phyloP scores from a whole-genome alignment of 2,797 vertebrate species.

The Crotalus adamanteus region DNA sequence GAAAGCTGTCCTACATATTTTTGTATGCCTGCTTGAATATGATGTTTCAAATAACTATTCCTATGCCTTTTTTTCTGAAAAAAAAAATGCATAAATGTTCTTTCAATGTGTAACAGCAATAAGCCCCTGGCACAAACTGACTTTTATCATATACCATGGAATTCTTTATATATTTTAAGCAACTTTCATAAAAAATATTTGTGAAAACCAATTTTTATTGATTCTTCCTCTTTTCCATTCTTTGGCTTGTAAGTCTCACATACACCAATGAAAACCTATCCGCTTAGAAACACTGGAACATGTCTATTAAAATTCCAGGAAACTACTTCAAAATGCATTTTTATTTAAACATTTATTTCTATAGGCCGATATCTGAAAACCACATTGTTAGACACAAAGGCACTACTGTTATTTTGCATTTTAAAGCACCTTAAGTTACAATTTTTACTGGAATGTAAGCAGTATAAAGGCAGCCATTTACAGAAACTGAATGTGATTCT shows the following conservation, averaged over 20 bases:
- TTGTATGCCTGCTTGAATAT: not conserved
- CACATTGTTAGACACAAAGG: not conserved
- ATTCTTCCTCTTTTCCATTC: not conserved
- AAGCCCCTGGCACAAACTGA: not conserved
- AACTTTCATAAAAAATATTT: not conserved
- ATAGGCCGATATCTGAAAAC: not conserved
- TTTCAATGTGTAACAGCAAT: not conserved
- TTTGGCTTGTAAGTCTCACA: not conserved
- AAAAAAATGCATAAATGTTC: not conserved
- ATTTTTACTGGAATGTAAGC: constrained; percentile 3
- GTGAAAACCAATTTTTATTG: not conserved
- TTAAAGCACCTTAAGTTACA: not conserved
- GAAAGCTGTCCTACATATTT: not conserved
- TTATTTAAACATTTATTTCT: constrained; percentile 4
- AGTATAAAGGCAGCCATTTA: not conserved
- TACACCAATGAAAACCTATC: constrained; percentile 1
- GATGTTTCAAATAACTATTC: not conserved
- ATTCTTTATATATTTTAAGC: constrained; percentile 4
- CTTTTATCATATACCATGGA: not conserved
- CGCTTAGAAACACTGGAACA: not conserved
- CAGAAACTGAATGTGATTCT: not conserved
- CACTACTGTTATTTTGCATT: not conserved
- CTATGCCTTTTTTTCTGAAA: not conserved
- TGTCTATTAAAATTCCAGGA: not conserved
- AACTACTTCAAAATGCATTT: not conserved